Conservation (phyloP, 2,113 vertebrate genomes). For the Callorhinus ursinus region DNA sequence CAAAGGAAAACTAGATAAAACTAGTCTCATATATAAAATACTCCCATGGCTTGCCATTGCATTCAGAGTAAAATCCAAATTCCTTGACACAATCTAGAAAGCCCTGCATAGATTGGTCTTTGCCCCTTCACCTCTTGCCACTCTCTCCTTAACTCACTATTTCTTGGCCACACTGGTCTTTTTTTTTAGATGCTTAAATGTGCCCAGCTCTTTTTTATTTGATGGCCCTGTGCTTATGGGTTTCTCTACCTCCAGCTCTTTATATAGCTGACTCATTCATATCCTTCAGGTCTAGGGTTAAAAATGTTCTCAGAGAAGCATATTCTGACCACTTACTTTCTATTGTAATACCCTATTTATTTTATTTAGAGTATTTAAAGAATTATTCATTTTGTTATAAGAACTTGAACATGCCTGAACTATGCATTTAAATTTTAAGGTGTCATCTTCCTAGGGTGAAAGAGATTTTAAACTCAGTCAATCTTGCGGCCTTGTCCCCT, state of each 20-base stretch:
- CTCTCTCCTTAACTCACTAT: neutral
- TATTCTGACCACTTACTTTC: neutral
- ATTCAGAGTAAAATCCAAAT: neutral
- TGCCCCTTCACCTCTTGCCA: neutral
- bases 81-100: neutral
- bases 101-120: neutral
- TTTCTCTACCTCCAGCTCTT: neutral
- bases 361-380: constrained; percentile 32
- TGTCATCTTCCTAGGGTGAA: neutral
- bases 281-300: neutral
- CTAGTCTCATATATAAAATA: neutral
- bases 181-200: neutral
- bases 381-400: neutral
- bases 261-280: neutral
- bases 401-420: neutral
- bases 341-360: neutral
- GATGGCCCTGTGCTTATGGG: too few relatives aligned
- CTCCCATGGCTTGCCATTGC: neutral
- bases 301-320: neutral
- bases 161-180: neutral
- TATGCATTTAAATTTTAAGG: neutral
- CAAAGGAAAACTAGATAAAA: neutral
- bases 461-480: neutral
- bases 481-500: neutral
- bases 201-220: neutral